Evolutionary conservation across 2,888 invertebrate genomes (phyloP).

Genomic region (Hedychridium roseum): DNA sequence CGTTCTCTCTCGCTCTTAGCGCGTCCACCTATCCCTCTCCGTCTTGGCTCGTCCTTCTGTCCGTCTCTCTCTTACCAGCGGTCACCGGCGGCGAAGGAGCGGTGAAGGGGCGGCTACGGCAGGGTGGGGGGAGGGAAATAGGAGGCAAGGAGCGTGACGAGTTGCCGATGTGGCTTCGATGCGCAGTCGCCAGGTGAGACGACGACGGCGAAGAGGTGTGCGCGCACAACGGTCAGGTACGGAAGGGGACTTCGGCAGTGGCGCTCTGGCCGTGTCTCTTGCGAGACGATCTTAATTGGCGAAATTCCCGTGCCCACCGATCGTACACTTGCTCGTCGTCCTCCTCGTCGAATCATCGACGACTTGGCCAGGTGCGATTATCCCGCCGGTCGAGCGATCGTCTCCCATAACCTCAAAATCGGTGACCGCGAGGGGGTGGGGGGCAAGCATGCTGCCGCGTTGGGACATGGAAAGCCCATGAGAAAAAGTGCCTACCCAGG

Average conservation of each 20-base stretch:
- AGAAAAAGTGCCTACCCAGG: slow-evolving; percentile 45
- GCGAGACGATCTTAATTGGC: no score
- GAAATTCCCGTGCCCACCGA: slow-evolving; percentile 18
- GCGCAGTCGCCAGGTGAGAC: slow-evolving; percentile 62
- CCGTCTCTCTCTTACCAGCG: slow-evolving; percentile 13
- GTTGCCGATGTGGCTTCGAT: slow-evolving; percentile 34
- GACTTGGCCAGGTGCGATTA: no score
- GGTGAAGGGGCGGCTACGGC: slow-evolving; percentile 11
- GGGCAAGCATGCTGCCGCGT: slow-evolving; percentile 17
- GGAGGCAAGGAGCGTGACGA: slow-evolving; percentile 21
- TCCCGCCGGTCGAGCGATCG: slow-evolving; percentile 9
- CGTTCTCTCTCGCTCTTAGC: slow-evolving; percentile 21
- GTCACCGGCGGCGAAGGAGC: slow-evolving; percentile 16
- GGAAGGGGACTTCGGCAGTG: no score
- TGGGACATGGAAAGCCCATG: slow-evolving; percentile 9
- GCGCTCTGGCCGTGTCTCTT: no score
- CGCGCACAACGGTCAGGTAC: slow-evolving; percentile 21
- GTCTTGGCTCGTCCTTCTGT: slow-evolving; percentile 5
- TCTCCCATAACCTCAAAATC: slow-evolving; percentile 35
- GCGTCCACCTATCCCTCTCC: slow-evolving; percentile 14
- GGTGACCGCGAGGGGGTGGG: neutral
- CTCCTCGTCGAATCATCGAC: neutral
- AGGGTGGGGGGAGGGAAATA: slow-evolving; percentile 16
- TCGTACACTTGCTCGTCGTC: neutral
- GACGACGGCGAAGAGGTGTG: slow-evolving; percentile 35